phyloP scores from a whole-genome alignment of 2,797 vertebrate genomes.

The Oreortyx pictus region DNA sequence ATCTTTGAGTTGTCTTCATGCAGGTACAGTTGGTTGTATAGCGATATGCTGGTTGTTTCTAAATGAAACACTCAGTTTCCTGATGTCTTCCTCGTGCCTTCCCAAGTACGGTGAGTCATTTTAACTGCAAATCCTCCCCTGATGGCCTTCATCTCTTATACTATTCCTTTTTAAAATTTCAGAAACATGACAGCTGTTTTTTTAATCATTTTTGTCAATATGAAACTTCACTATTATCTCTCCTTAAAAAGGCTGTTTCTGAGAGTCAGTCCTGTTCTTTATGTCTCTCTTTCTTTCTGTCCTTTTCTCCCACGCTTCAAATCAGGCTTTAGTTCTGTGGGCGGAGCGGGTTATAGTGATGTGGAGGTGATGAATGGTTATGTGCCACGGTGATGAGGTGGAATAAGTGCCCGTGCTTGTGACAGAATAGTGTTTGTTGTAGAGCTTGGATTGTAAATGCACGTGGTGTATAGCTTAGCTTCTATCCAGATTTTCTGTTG shows the following conservation, averaged over 20 bases:
- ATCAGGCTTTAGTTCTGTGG: constrained; percentile 2
- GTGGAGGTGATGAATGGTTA: not conserved
- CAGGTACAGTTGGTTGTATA: not conserved
- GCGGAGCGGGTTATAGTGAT: not conserved
- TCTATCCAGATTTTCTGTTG: not conserved
- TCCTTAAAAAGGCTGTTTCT: not conserved
- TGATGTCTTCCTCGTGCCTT: not conserved
- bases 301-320: constrained; percentile 32
- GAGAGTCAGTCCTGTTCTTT: not conserved
- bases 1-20: not conserved
- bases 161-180: not conserved
- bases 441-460: not conserved
- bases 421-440: not conserved
- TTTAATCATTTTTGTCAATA: not conserved
- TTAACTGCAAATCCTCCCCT: not conserved
- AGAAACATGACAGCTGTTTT: not conserved
- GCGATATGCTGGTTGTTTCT: not conserved
- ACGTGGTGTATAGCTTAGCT: not conserved
- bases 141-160: not conserved
- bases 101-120: not conserved
- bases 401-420: not conserved
- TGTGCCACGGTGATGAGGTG: not conserved
- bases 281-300: not conserved
- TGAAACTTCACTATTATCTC: not conserved
- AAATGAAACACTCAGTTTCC: not conserved